phyloP scores from a whole-genome alignment of 2,797 vertebrate genomes.

The Artibeus jamaicensis region DNA sequence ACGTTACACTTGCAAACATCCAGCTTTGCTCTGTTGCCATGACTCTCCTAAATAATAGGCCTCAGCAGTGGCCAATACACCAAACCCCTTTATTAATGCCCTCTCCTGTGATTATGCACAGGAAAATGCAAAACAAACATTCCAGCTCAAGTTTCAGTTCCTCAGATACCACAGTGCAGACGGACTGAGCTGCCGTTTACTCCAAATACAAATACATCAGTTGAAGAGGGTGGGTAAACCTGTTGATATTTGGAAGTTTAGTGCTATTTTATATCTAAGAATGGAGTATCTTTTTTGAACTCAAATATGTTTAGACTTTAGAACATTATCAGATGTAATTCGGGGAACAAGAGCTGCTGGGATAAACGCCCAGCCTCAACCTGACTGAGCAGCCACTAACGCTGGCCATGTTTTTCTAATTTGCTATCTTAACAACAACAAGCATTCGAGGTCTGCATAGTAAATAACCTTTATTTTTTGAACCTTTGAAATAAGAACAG shows the following conservation, averaged over 20 bases:
- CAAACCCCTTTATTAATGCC: slow-evolving; percentile 70
- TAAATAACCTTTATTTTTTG: slow-evolving; percentile 74
- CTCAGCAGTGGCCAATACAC: slow-evolving; percentile 13
- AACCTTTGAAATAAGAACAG: slow-evolving; percentile 74
- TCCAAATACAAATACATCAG: slow-evolving; percentile 55
- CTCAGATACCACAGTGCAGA: slow-evolving; percentile 64
- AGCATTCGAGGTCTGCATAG: slow-evolving; percentile 67
- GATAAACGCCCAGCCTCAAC: slow-evolving; percentile 77
- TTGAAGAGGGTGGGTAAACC: slow-evolving; percentile 72
- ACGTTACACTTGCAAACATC: neutral
- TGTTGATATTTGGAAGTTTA: slow-evolving; percentile 62
- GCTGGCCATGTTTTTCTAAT: slow-evolving; percentile 84
- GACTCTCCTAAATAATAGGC: slow-evolving; percentile 60
- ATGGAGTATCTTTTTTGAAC: slow-evolving; percentile 80
- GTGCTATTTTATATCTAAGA: slow-evolving; percentile 79
- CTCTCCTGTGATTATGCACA: slow-evolving; percentile 74
- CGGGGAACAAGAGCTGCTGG: slow-evolving; percentile 74
- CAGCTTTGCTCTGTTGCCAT: slow-evolving; percentile 22
- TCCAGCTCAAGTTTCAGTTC: slow-evolving; percentile 75
- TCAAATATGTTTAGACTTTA: slow-evolving; percentile 82
- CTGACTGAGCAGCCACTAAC: slow-evolving; percentile 82
- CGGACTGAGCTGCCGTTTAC: slow-evolving; percentile 42
- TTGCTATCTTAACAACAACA: slow-evolving; percentile 80
- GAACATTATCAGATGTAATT: slow-evolving; percentile 81
- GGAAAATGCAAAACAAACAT: slow-evolving; percentile 68